Base-by-base conservation (phyloP, 1,140 invertebrate species). In the Drosophila subpulchrella region DNA sequence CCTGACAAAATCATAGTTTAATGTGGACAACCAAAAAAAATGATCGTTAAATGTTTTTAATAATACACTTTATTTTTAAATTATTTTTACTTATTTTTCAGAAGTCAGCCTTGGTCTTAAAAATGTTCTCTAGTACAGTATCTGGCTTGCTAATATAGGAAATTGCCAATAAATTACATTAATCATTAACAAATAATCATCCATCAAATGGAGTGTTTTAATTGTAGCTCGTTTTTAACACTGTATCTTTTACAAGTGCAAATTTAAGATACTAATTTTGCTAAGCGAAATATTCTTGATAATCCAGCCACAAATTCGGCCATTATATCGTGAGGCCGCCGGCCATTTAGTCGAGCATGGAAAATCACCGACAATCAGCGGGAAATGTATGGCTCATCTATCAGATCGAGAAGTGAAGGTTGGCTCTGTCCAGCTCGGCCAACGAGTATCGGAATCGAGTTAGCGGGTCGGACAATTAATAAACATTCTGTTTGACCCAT, bases 401-500 rank as follows among this genome's bases (percentile, higher is more conserved):
- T 68, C 65, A 66, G 65, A 66, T 68, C 47, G 20, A 48, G 46
- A 47, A 67, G 65, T 51, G 65, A 68, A 68, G 65, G 65, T 68
- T 65, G 62, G 7, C 6, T 8, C 2, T 8, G 15, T 6, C 7
- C 41, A 42, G 4, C 41, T 15, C n/a, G 7, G 36, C 38, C 54
- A 38, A 32, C 66, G 36, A 8, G 5, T 5, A 27, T 27, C 27
- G 27, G 27, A 54, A 70, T 46, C 41, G 66, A 15, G 55, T 55
- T 62, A 59, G 27, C 68, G 48, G 78, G 10, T 12, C 46, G 34
- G 59, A 55, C 67, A 81, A 81, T 81, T 81, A 81, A 81, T 82
- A 78, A 72, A 42, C 73, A 62, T 68, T 58, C 63, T 57, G 62
- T 50, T 56, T 81, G 78, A 81, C 60, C 78, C 66, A 48, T 13